These are phyloP conservation scores for Heteronetta atricapilla DNA, from an alignment of 2,113 vertebrate species.

Conservation along the genomic window DNA sequence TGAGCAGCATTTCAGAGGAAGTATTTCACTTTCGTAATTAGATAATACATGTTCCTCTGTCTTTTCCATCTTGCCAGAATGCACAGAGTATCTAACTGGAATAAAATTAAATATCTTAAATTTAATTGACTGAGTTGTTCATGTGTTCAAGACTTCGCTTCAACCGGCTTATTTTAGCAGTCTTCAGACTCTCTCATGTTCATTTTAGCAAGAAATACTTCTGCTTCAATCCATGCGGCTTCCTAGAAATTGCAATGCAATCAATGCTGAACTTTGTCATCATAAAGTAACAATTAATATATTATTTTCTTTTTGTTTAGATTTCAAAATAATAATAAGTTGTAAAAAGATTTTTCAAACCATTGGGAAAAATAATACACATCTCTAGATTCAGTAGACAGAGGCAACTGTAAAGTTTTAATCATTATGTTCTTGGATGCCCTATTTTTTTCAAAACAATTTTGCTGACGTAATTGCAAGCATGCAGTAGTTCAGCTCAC, in stretches of 20 bases:
- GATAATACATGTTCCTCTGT: not conserved
- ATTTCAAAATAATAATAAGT: not conserved
- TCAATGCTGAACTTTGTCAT: not conserved
- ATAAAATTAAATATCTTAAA: not conserved
- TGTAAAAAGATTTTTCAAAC: not conserved
- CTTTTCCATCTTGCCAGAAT: not conserved
- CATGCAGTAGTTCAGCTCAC: not conserved
- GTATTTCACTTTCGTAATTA: not conserved
- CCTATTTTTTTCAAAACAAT: rapidly evolving
- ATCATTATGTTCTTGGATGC: not conserved
- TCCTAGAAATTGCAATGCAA: not conserved
- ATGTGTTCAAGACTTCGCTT: not conserved
- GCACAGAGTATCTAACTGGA: not conserved
- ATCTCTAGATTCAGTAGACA: not conserved
- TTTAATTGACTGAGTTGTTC: not conserved
- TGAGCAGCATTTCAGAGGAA: not conserved
- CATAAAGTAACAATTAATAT: not conserved
- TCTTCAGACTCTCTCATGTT: not conserved
- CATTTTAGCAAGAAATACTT: not conserved
- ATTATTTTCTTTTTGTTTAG: not conserved
- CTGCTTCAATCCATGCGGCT: not conserved
- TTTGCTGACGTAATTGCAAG: not conserved
- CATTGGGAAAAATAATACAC: not conserved
- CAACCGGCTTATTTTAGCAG: not conserved
- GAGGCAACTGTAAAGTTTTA: not conserved